A percentile compares a stretch with the other conserved stretches of the same genome.
Conservation (phyloP, 1,140 invertebrate species). For the Drosophila ambigua region DNA sequence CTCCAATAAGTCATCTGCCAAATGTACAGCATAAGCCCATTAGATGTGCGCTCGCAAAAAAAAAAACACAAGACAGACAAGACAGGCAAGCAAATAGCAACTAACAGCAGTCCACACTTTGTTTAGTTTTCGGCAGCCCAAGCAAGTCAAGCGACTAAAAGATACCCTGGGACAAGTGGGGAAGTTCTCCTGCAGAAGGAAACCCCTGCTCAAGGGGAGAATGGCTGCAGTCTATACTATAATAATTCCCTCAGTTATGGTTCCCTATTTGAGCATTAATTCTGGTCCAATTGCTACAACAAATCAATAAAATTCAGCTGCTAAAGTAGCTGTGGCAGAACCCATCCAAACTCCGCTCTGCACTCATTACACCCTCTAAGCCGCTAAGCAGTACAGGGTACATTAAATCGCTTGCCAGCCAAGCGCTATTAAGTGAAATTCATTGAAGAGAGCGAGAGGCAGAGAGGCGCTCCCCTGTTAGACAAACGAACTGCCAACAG, state of each 20-base stretch:
- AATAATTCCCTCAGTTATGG: too few species aligned
- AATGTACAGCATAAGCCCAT: constrained; percentile 76
- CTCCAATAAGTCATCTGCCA: constrained; percentile 61
- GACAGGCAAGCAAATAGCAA: constrained; percentile 9
- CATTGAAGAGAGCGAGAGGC: constrained; percentile 53
- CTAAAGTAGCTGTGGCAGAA: too few species aligned
- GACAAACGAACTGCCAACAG: constrained; percentile 25
- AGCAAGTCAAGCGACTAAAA: constrained; percentile 16
- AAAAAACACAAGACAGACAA: background rate
- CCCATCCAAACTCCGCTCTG: too few species aligned
- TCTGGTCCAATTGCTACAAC: too few species aligned
- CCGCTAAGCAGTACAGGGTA: constrained; percentile 19
- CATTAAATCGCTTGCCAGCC: constrained; percentile 39
- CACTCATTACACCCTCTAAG: background rate
- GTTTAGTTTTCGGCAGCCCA: constrained; percentile 9
- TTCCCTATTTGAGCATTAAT: too few species aligned
- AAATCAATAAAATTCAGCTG: too few species aligned
- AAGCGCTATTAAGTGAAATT: constrained; percentile 70
- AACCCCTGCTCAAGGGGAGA: too few species aligned
- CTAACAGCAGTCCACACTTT: constrained; percentile 25
- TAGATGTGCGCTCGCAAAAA: constrained; percentile 67
- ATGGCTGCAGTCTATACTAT: too few species aligned
- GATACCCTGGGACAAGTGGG: constrained; percentile 8
- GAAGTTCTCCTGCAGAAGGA: too few species aligned
- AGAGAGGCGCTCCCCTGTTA: constrained; percentile 17